Conservation (phyloP, 2,888 invertebrate species). For the Oscheius sp. region DNA sequence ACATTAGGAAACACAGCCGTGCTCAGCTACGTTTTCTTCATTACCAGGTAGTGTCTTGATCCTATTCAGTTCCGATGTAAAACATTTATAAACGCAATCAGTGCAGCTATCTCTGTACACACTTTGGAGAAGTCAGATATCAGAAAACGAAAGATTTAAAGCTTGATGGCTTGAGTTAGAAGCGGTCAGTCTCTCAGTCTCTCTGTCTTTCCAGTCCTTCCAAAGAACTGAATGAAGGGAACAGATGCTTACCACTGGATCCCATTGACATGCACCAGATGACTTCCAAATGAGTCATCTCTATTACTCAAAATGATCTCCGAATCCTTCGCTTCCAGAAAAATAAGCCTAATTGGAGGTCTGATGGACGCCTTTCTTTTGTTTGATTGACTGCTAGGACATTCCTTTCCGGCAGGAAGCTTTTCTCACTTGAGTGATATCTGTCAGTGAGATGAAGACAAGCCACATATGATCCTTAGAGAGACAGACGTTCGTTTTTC, state of each 20-base stretch:
- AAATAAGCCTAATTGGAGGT: background rate
- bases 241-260: too few species aligned
- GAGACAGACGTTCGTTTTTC: background rate
- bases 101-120: background rate
- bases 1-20: constrained; percentile 60
- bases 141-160: too few species aligned
- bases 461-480: background rate
- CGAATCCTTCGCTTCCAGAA: too few species aligned
- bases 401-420: constrained; percentile 14
- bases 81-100: too few species aligned
- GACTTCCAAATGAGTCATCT: too few species aligned
- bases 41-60: constrained; percentile 50
- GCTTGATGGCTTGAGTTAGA: too few species aligned
- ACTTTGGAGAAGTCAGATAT: background rate
- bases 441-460: constrained; percentile 16
- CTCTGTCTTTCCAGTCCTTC: too few species aligned
- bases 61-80: too few species aligned
- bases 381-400: constrained; percentile 25
- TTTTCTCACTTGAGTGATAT: constrained; percentile 26
- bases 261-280: too few species aligned
- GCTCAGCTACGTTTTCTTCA: constrained; percentile 62
- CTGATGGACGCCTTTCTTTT: background rate
- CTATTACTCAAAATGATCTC: too few species aligned
- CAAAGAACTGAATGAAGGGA: too few species aligned
- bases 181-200: too few species aligned